Conservation (phyloP, 2,888 invertebrate species). For the Homarus gammarus region DNA sequence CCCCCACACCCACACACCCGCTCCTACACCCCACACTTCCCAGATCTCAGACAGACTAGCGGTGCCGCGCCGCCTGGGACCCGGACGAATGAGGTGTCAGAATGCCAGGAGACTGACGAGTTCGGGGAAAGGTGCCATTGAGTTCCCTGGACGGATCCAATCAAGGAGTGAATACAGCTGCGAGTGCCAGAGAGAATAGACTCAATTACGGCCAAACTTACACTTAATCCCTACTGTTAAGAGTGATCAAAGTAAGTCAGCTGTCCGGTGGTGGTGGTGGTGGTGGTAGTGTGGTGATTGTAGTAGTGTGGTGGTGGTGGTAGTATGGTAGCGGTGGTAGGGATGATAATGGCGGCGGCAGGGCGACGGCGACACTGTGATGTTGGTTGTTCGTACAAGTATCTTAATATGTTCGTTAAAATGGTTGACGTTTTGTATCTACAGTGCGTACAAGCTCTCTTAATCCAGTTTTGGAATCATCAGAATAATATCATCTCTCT, state of each 20-base stretch:
- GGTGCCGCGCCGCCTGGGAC: neutral
- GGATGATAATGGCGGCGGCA: too few relatives aligned
- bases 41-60: too few relatives aligned
- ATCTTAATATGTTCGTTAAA: too few relatives aligned
- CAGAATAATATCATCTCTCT: too few relatives aligned
- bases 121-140: neutral
- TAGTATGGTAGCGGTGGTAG: neutral
- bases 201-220: constrained; percentile 41
- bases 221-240: constrained; percentile 15
- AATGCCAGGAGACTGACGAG: neutral
- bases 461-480: too few relatives aligned
- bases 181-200: constrained; percentile 27
- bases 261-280: neutral
- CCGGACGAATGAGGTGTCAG: constrained; percentile 6
- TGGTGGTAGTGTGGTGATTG: neutral
- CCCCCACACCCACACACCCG: neutral
- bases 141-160: constrained; percentile 27
- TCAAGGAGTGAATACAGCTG: constrained; percentile 25
- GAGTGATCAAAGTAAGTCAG: neutral
- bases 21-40: too few relatives aligned
- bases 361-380: too few relatives aligned
- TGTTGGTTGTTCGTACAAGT: too few relatives aligned
- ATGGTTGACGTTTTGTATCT: too few relatives aligned
- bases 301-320: neutral
- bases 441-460: too few relatives aligned